Conservation (phyloP, 2,797 vertebrate genomes). For the Tapera naevia region DNA sequence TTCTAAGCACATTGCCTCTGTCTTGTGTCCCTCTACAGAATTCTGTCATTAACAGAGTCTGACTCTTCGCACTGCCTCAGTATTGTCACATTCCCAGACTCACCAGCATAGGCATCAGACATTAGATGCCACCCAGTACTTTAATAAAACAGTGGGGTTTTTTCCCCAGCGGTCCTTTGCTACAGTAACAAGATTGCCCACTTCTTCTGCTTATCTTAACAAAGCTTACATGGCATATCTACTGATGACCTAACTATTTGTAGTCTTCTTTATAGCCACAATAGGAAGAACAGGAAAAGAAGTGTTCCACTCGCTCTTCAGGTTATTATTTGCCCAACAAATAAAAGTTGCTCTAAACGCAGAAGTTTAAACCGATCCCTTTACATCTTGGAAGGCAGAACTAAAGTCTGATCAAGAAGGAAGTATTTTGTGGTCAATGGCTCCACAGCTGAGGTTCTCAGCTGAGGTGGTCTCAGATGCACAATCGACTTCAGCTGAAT, state of each 20-base stretch:
- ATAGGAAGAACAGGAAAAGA: background rate
- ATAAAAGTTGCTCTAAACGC: background rate
- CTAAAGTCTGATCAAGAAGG: fast-evolving
- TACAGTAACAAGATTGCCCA: background rate
- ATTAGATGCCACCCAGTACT: background rate
- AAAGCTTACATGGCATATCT: background rate
- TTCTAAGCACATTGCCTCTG: background rate
- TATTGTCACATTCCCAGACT: background rate
- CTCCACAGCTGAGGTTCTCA: background rate
- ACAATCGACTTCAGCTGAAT: background rate
- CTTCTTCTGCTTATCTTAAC: background rate
- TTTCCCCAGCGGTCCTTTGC: background rate
- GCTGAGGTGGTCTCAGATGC: background rate
- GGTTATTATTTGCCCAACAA: background rate
- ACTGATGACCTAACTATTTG: background rate
- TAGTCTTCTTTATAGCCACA: background rate
- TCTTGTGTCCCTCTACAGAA: background rate
- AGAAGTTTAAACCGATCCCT: background rate
- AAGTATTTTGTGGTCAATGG: background rate
- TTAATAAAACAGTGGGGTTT: background rate
- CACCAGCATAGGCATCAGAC: background rate
- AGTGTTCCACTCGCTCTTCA: background rate
- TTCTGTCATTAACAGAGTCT: background rate
- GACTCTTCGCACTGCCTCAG: background rate
- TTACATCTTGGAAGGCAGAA: background rate